Evolutionary conservation across 30 jellyfish, hydroid and myxozoan species (phyloP), one percentile per base, ranked within the genome.

Genomic region (Nemopilema nomurai): DNA sequence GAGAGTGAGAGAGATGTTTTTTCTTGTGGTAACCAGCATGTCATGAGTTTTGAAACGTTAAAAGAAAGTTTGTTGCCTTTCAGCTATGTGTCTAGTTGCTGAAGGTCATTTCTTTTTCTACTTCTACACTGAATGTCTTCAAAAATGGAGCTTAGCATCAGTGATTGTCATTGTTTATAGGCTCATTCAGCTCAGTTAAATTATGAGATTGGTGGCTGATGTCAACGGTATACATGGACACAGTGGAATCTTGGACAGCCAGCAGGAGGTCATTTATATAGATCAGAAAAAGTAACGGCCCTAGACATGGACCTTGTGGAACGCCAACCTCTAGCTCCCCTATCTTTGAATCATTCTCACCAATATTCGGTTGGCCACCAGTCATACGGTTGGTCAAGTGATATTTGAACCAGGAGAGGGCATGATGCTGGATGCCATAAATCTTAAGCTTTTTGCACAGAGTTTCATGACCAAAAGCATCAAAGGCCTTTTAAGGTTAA

Each of bases 401-500:
- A n/a, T n/a, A n/a, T n/a, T n/a, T n/a, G n/a, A n/a, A n/a, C n/a
- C n/a, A n/a, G n/a, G 90, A 63, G 52, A 80, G 81, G 16, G 64
- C 71, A 28, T 71, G 71, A 28, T 32, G 82, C 81, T 80, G 62
- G 16, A 69, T 22, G 65, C 82, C 91, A 27, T 82, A 82, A 57
- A 82, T 77, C 79, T 69, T 77, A 28, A 82, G 85, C 70, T 30
- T 82, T 69, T 82, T 51, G 77, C 84, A 50, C 20, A 82, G 65
- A 63, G 69, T 82, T 1, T 49, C 52, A 32, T 82, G 86, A 69
- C 69, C 85, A 1, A 82, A 77, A 49, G 91, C 33, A 49, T 82
- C 86, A 69, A 82, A 82, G 16, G 91, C 91, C 83, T 71, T 69
- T 69, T 69, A 22, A 81, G 71, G 85, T 82, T 86, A 80, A 80